Percentiles rank a stretch among this genome's conserved stretches.
Evolutionary conservation across 2,888 invertebrate species (phyloP).

Genomic region (Lingula anatina): DNA sequence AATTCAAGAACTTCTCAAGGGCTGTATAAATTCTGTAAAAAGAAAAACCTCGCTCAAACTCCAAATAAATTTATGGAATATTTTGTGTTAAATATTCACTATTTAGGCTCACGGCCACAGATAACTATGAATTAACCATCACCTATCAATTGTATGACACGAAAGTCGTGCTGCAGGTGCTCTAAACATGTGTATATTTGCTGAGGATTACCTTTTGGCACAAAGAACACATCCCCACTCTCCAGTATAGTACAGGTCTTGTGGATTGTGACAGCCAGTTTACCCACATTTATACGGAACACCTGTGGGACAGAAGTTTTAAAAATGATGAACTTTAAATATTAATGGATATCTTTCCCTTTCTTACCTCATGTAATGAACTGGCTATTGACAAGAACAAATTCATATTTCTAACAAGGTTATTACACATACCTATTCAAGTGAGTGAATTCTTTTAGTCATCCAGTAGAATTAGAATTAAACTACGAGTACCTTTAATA

Average conservation of each 20-base stretch:
- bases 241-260: slow-evolving; percentile 24
- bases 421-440: too few relatives aligned
- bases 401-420: too few relatives aligned
- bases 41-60: background rate
- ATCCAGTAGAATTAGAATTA: too few relatives aligned
- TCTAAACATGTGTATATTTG: background rate
- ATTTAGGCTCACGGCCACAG: background rate
- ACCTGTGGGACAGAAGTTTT: slow-evolving; percentile 17
- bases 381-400: too few relatives aligned
- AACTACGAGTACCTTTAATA: too few relatives aligned
- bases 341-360: too few relatives aligned
- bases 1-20: too few relatives aligned
- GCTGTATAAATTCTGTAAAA: too few relatives aligned
- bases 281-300: slow-evolving; percentile 29
- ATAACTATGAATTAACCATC: background rate
- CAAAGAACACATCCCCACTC: slow-evolving; percentile 34
- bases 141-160: background rate
- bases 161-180: background rate
- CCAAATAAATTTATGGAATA: too few relatives aligned
- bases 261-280: slow-evolving; percentile 37
- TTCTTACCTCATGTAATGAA: too few relatives aligned
- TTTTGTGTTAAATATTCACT: background rate
- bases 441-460: too few relatives aligned
- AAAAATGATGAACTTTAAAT: too few relatives aligned
- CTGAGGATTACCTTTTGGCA: slow-evolving; percentile 30